A percentile compares a stretch with the other conserved stretches of the same genome.
Conservation (phyloP, 2,113 vertebrate species). For the Ceyx margarethae region DNA sequence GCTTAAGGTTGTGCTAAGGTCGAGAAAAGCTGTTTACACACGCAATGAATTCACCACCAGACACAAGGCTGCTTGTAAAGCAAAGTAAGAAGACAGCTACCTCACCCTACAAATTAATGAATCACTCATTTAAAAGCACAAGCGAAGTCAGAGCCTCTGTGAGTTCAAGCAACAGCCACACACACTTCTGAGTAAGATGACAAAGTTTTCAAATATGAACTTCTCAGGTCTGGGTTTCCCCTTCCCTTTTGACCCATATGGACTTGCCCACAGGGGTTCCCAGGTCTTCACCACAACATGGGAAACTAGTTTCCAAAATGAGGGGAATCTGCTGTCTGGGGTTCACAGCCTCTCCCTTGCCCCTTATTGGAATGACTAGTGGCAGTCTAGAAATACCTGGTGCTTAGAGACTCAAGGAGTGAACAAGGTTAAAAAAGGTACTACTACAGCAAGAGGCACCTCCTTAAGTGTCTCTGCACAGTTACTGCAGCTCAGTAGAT, state of each 20-base stretch:
- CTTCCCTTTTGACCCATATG: not conserved
- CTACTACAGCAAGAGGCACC: not conserved
- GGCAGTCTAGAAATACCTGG: not conserved
- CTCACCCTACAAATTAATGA: slow-evolving; percentile 1
- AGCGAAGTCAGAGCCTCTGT: not conserved
- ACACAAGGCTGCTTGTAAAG: slow-evolving; percentile 27
- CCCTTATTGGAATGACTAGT: not conserved
- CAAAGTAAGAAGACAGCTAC: not conserved
- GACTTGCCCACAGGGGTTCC: not conserved
- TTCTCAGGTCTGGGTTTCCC: not conserved
- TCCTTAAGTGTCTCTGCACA: not conserved
- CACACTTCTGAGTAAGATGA: not conserved
- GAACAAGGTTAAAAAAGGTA: not conserved
- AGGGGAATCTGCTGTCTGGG: not conserved
- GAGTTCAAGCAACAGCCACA: not conserved
- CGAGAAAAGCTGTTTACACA: not conserved
- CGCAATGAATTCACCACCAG: slow-evolving; percentile 13
- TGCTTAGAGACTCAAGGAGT: not conserved
- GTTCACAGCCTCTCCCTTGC: not conserved
- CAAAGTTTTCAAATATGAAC: not conserved
- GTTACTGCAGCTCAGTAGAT: not conserved
- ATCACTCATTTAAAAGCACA: slow-evolving; percentile 20
- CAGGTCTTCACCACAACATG: not conserved
- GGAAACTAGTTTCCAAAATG: not conserved
- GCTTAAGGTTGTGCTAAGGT: slow-evolving; percentile 26